These are phyloP conservation scores for Bombus impatiens DNA, from an alignment of 1,140 invertebrate genomes.

Conservation along the genomic window DNA sequence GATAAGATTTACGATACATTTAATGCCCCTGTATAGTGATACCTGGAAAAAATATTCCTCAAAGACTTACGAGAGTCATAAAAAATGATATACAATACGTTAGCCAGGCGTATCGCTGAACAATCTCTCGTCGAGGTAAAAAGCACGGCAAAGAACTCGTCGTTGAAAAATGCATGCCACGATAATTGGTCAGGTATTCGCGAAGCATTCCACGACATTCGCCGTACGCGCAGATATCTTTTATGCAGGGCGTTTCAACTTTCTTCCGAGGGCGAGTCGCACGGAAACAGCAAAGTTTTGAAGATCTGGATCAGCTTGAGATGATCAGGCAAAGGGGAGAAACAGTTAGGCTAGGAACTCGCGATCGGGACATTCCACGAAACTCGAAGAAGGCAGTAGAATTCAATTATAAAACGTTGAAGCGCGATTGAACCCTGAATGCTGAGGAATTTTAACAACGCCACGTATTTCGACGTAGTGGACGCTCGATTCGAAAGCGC, in stretches of 20 bases:
- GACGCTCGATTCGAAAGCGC: background rate
- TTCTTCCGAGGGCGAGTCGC: background rate
- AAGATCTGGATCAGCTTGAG: background rate
- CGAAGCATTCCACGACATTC: background rate
- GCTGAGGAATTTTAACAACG: conserved; percentile 1
- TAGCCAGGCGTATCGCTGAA: background rate
- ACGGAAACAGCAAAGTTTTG: background rate
- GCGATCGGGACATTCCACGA: background rate
- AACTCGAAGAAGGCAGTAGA: background rate
- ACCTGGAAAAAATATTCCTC: background rate
- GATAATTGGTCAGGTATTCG: conserved; percentile 4
- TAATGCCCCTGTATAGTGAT: background rate
- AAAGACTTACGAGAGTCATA: background rate
- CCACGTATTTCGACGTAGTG: conserved; percentile 5
- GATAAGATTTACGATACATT: too few species aligned
- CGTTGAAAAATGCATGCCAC: conserved; percentile 7
- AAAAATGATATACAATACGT: background rate
- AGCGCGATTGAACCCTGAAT: background rate
- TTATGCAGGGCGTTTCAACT: conserved; percentile 7
- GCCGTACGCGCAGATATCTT: background rate
- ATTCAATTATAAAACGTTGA: conserved; percentile 33
- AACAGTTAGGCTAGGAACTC: background rate
- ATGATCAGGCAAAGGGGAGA: background rate
- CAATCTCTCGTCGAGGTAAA: background rate
- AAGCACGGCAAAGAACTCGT: background rate